Percentiles rank a stretch among this genome's conserved stretches.
Conservation (phyloP, 2,797 vertebrate genomes). For the Sparus aurata region DNA sequence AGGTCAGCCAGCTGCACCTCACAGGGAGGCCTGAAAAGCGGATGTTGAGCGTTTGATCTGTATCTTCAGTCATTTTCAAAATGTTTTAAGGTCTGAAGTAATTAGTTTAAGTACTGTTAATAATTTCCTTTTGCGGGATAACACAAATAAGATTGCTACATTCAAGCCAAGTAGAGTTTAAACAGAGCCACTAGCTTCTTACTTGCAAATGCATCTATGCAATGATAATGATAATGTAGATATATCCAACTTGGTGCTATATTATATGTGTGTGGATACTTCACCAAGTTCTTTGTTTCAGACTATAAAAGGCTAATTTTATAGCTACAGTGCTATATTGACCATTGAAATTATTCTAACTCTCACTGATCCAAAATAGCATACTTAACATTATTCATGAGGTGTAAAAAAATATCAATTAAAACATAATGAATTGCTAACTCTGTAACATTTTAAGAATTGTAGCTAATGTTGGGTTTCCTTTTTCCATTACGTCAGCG, state of each 20-base stretch:
- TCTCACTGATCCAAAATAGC: background rate
- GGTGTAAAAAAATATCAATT: too few relatives aligned
- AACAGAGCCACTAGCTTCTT: too few relatives aligned
- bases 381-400: background rate
- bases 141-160: background rate
- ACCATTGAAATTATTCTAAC: background rate
- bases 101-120: background rate
- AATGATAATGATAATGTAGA: too few relatives aligned
- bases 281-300: background rate
- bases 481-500: background rate
- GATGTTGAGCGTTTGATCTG: background rate
- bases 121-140: too few relatives aligned
- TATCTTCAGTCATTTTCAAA: background rate
- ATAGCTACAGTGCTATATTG: background rate
- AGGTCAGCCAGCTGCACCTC: constrained; percentile 28
- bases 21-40: background rate
- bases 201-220: background rate
- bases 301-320: background rate
- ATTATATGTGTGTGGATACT: too few relatives aligned
- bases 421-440: too few relatives aligned
- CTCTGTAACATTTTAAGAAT: background rate
- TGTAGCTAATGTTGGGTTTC: background rate
- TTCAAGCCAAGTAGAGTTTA: background rate
- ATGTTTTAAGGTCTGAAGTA: too few relatives aligned
- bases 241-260: background rate